Evolutionary conservation across 2,113 vertebrate species (phyloP), one percentile per base, ranked within the genome.

Genomic region (Rhinoderma darwinii): DNA sequence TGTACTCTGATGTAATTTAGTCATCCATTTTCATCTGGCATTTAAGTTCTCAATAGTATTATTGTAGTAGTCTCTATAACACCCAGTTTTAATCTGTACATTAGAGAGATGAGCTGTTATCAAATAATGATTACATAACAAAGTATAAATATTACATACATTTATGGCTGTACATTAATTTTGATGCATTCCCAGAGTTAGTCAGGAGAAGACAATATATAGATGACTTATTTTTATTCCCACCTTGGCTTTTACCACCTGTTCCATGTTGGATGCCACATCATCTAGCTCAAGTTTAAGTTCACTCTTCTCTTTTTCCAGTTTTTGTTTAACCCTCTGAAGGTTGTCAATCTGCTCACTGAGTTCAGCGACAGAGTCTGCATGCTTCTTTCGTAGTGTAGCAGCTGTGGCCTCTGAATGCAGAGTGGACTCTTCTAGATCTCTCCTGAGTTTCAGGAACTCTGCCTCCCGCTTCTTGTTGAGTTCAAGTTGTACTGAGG

Each of bases 401-500:
- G 96, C 95, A 0, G 96, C 93, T 0, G 95, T 97, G 89, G 96
- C 88, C 86, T 98, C 97, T 0, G 97, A 95, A 68, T 96, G 97
- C 47, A 98, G 94, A 0, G 96, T 98, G 1, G 96, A 94, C 88
- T 98, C 97, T 83, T 98, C 97, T 86, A 99, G 92, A 85, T 98
- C 97, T 2, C 97, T 81, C 0, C 96, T 92, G 86, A 99, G 91
- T 94, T 96, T 98, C 92, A 96, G 97, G 90, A 97, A 97, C 72
- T 99, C 98, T 0, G 93, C 91, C 87, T 99, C 97, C 2, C 97
- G 94, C 91, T 98, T 99, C 91, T 99, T 98, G 93, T 96, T 97
- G 89, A 97, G 95, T 93, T 98, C 97, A 0, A 97, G 90, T 92
- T 97, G 97, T 30, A 93, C 96, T 0, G 96, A 90, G 0, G 96